Conservation (phyloP, 2,797 vertebrate genomes). For the Onychomys arenicola region DNA sequence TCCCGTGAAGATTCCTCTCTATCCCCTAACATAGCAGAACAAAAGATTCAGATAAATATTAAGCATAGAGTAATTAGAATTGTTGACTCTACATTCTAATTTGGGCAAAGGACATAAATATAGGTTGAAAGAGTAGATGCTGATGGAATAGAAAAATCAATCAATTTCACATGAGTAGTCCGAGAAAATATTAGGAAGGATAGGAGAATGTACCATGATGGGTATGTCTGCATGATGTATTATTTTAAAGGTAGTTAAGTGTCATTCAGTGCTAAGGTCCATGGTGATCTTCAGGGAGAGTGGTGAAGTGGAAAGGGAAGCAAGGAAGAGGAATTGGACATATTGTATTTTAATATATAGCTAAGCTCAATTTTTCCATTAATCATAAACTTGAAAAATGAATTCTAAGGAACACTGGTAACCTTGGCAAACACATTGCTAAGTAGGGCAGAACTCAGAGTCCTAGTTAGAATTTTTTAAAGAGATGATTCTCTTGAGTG, state of each 20-base stretch:
- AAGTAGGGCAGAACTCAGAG: conserved; percentile 62
- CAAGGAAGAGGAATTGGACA: not conserved
- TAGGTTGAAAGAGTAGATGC: not conserved
- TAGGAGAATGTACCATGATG: not conserved
- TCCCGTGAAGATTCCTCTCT: too few relatives aligned
- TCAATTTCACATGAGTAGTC: not conserved
- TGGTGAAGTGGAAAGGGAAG: not conserved
- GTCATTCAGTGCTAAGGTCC: not conserved
- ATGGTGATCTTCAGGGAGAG: not conserved
- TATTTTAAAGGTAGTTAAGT: not conserved
- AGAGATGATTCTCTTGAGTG: conserved; percentile 37
- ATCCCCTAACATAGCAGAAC: too few relatives aligned
- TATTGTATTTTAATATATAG: conserved; percentile 37
- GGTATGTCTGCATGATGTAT: not conserved
- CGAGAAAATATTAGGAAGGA: not conserved
- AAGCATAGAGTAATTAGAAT: not conserved
- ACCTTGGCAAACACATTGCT: conserved; percentile 47
- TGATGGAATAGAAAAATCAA: not conserved
- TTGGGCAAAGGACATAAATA: not conserved
- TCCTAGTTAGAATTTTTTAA: conserved; percentile 56
- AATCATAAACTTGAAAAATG: conserved; percentile 31
- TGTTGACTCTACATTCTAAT: not conserved
- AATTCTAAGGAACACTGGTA: conserved; percentile 52
- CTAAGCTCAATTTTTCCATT: conserved; percentile 54
- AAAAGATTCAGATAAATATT: not conserved